Base-by-base conservation (phyloP, 2,797 vertebrate genomes). In the Hydrophis major region DNA sequence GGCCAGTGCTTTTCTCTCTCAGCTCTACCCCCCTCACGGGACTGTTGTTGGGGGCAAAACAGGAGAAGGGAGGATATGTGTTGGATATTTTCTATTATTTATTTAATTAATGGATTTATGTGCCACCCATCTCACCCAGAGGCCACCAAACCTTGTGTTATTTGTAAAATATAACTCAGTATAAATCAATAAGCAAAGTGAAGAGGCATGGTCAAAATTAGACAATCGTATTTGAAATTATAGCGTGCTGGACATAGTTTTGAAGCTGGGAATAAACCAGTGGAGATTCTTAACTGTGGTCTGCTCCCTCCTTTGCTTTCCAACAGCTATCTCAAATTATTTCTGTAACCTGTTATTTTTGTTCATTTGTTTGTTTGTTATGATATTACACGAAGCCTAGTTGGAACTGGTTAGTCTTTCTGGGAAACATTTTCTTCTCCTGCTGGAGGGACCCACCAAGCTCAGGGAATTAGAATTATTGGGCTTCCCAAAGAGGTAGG, bases 401-500 rank as follows among this genome's bases (percentile, higher is more conserved):
- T 74, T 93, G 61, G 28, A 42, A 87, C 11, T 91, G 90, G 50
- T 92, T 94, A 57, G 16, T 53, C 20, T 66, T 93, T 92, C 87
- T 47, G 78, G 78, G 27, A 20, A 27, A 53, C 32, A 93, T 28
- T 32, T 32, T 3, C 95, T 91, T 69, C 91, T 93, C 7, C 90
- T 50, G 18, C 90, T 57, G 16, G 5, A 86, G 91, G 89, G 91
- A 96, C 27, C 87, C n/a, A 25, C 16, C 37, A 88, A 92, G 92
- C 91, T 86, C 92, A 95, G 91, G 89, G 92, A 94, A 78, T 50
- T 1, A 86, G 94, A 93, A 94, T 90, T 47, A 87, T 94, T 93
- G 87, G 4, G 0, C 92, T 95, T 95, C 88, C 25, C 89, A 89
- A 25, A 94, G 93, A 11, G 37, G 28, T 50, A 88, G 92, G 87